Conservation (phyloP, 1,140 invertebrate species). For the Rhagoletis pomonella region DNA sequence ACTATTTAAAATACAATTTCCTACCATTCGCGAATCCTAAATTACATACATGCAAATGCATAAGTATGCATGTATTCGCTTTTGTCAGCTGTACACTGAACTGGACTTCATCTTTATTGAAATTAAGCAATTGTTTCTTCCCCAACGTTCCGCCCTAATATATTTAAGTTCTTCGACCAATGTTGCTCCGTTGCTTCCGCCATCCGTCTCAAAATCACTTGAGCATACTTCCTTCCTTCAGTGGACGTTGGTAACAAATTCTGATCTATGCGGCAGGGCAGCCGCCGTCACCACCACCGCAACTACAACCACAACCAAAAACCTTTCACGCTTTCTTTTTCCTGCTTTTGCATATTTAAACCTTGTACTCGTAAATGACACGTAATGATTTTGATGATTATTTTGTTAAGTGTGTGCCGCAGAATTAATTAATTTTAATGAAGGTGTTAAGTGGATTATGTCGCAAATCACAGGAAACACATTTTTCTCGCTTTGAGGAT, state of each 20-base stretch:
- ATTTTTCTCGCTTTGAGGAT: neutral
- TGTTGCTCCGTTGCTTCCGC: neutral
- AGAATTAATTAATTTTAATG: conserved; percentile 53
- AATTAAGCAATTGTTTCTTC: neutral
- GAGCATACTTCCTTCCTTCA: conserved; percentile 49
- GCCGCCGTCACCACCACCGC: neutral
- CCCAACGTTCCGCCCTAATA: neutral
- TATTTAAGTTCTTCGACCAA: neutral
- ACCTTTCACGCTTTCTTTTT: conserved; percentile 1
- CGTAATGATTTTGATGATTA: conserved; percentile 46
- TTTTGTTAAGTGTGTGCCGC: conserved; percentile 24
- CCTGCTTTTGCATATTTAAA: conserved; percentile 18
- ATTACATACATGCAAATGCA: no score
- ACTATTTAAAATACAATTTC: no score
- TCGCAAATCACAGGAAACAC: neutral
- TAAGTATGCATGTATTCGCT: no score
- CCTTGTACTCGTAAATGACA: neutral
- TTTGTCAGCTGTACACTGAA: no score
- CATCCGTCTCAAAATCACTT: conserved; percentile 20
- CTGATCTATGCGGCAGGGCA: neutral
- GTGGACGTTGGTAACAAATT: neutral
- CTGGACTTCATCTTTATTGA: no score
- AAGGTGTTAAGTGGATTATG: conserved; percentile 50
- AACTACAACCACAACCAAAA: neutral
- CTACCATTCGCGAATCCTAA: no score